These are phyloP conservation scores for Ashinkailepas kermadecensis DNA, from an alignment of 2,888 invertebrate genomes.

Conservation along the genomic window DNA sequence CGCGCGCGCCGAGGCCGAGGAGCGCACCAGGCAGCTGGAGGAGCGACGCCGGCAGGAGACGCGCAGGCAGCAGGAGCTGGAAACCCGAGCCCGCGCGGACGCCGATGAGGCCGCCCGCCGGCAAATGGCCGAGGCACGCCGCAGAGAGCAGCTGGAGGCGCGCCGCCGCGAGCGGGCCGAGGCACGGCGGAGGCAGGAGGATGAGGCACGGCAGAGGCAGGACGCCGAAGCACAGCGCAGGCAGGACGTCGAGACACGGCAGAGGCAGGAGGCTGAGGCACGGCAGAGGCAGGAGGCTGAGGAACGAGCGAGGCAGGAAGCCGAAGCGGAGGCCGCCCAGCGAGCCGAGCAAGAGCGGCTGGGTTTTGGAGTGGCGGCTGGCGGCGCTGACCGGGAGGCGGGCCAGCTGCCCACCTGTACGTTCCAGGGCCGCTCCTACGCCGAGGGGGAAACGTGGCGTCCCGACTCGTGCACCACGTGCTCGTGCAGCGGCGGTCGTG, in stretches of 20 bases:
- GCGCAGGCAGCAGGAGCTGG: background rate
- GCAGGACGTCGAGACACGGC: background rate
- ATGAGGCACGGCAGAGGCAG: background rate
- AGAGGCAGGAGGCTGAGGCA: background rate
- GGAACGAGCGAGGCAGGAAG: background rate
- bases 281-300: background rate
- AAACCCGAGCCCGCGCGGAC: background rate
- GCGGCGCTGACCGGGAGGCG: background rate
- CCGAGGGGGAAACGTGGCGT: slow-evolving; percentile 60
- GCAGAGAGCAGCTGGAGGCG: background rate
- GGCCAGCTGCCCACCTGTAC: slow-evolving; percentile 42
- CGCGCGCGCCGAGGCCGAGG: background rate
- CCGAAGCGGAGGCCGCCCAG: background rate
- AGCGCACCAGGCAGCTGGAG: background rate
- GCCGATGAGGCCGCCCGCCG: background rate
- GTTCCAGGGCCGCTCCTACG: slow-evolving; percentile 55
- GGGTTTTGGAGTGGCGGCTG: slow-evolving; percentile 5
- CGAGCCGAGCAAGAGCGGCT: slow-evolving; percentile 19
- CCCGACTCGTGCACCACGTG: slow-evolving; percentile 66
- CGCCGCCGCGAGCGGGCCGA: background rate
- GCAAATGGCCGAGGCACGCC: too few species aligned
- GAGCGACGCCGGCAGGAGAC: background rate
- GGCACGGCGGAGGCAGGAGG: background rate
- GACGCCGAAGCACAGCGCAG: background rate
- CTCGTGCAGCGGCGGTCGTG: slow-evolving; percentile 56